These are phyloP conservation scores for Mesembrinibis cayennensis DNA, from an alignment of 2,113 vertebrate genomes.

Conservation along the genomic window DNA sequence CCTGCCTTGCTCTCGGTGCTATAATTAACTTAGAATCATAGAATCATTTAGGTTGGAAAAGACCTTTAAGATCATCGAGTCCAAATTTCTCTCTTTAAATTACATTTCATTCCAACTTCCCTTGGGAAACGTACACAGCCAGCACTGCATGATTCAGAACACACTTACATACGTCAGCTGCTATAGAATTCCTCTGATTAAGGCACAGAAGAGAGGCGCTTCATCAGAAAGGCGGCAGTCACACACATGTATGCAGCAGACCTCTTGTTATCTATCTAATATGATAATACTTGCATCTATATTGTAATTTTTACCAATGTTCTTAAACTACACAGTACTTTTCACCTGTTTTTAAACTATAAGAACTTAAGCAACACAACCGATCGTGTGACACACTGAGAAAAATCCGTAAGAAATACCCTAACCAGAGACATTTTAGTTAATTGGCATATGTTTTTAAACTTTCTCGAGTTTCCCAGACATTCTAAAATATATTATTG, in stretches of 20 bases:
- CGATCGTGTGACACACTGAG: too few species aligned
- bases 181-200: background rate
- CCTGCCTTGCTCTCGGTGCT: background rate
- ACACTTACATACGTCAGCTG: background rate
- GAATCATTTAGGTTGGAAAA: background rate
- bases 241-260: fast-evolving
- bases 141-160: background rate
- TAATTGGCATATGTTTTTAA: background rate
- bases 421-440: background rate
- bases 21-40: background rate
- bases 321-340: background rate
- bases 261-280: too few species aligned
- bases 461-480: background rate
- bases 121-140: fast-evolving
- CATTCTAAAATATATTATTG: background rate
- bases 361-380: background rate
- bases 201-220: background rate
- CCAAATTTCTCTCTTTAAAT: background rate
- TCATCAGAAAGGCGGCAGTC: background rate
- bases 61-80: background rate
- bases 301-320: fast-evolving
- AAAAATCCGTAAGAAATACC: fast-evolving
- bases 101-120: background rate
- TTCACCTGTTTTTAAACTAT: background rate
- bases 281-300: background rate